Base-by-base conservation (phyloP, 1,140 invertebrate species). In the Metopolophium dirhodum region DNA sequence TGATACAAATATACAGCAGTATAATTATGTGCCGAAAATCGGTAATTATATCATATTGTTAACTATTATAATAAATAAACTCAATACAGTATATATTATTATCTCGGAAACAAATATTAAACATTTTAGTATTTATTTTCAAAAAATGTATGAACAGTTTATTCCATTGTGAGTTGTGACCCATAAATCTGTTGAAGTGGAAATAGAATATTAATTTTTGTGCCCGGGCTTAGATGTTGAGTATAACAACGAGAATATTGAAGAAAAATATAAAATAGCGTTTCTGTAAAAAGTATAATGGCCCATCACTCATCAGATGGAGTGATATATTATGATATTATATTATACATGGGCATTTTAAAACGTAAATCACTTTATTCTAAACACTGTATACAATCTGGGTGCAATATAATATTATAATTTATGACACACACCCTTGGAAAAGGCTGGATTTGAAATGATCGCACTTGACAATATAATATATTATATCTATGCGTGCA, bases 361-460 rank as follows among this genome's bases (percentile, higher is more conserved):
- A 68, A 35, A 77, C 30, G n/a, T 77, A 77, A 77, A 77, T 77
- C n/a, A 77, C 61, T n/a, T 77, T 77, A 77, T 77, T 77, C 61
- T 77, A 77, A 77, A 77, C 18, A 77, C 7, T 77, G n/a, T 68
- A 26, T 30, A 77, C 61, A 77, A n/a, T n/a, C 30, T 30, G n/a
- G 30, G n/a, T 2, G 30, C 14, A n/a, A 68, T n/a, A 18, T 6
- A n/a, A 77, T 18, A 77, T 18, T 77, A 77, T 7, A 77, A 77
- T 77, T 77, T 77, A 77, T 77, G 20, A n/a, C 61, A 18, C 61
- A 77, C 14, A 18, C 61, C 61, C 61, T 77, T 77, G 14, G 61
- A 18, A 77, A 77, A 77, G 6, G 14, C 61, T 20, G 30, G 61
- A n/a, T 77, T 77, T 11, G 30, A 77, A 77, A n/a, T 77, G 9